Percentiles rank a stretch among this genome's conserved stretches.
Evolutionary conservation across 2,888 invertebrate genomes (phyloP).

Genomic region (Gryllus longicercus): DNA sequence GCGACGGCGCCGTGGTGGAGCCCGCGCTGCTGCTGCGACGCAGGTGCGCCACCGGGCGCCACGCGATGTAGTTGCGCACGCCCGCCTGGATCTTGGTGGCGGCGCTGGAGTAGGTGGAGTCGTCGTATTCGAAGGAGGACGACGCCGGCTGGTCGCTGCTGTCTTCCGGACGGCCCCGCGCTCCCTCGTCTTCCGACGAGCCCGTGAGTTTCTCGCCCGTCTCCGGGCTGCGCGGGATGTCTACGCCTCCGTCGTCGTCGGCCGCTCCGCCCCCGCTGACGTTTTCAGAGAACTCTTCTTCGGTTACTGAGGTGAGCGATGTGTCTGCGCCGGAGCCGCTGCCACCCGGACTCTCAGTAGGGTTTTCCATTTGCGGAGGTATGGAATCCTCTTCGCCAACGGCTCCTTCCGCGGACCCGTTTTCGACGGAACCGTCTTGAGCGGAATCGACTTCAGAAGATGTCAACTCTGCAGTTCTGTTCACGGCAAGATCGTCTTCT

Average conservation of each 20-base stretch:
- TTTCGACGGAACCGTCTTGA: no score
- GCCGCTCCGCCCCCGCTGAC: not conserved
- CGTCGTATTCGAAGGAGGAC: conserved; percentile 29
- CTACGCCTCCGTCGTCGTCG: not conserved
- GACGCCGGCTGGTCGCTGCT: conserved; percentile 33
- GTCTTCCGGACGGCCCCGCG: conserved; percentile 36
- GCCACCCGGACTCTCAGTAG: no score
- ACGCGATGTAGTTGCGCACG: conserved; percentile 39
- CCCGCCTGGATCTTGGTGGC: conserved; percentile 41
- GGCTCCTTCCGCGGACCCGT: no score
- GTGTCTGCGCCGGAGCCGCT: not conserved
- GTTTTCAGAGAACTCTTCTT: not conserved
- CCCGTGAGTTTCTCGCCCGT: conserved; percentile 28
- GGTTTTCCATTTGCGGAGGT: no score
- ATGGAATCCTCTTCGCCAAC: no score
- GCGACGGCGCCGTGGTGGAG: conserved; percentile 29
- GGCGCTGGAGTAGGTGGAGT: conserved; percentile 37
- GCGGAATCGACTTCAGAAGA: no score
- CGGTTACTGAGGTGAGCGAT: not conserved
- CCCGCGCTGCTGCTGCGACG: not conserved
- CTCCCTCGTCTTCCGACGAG: conserved; percentile 29
- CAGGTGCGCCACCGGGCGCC: conserved; percentile 37
- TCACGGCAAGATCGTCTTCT: no score
- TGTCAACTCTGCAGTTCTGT: no score
- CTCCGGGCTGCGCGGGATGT: conserved; percentile 25